Conservation (phyloP, 2,113 vertebrate species). For the Percina caprodes region DNA sequence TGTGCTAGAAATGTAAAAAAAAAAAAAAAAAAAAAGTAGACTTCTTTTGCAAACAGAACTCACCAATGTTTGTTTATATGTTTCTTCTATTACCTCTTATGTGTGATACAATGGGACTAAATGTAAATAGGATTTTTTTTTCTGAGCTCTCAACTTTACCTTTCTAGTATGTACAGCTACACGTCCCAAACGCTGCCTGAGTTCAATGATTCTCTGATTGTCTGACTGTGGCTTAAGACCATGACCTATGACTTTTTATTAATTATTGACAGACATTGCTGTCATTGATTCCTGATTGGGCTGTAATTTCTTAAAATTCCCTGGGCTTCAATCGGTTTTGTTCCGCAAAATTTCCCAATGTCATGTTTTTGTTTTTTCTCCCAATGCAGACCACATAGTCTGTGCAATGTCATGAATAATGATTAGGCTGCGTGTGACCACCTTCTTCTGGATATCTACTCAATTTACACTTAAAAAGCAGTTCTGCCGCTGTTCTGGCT, state of each 20-base stretch:
- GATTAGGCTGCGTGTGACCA: no score
- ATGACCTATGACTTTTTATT: constrained; percentile 80
- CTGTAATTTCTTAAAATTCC: no score
- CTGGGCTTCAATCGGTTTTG: no score
- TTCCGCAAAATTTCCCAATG: no score
- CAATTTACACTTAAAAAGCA: no score
- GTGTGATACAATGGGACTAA: constrained; percentile 76
- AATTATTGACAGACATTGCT: constrained; percentile 72
- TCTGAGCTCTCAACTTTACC: constrained; percentile 61
- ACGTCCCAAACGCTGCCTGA: constrained; percentile 78
- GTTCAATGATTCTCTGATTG: constrained; percentile 58
- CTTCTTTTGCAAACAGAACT: constrained; percentile 76
- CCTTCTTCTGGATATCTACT: no score
- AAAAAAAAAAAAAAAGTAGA: constrained; percentile 76
- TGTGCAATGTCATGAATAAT: no score
- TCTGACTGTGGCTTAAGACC: constrained; percentile 80
- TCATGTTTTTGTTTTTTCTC: no score
- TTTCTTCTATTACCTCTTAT: constrained; percentile 82
- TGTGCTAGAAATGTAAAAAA: constrained; percentile 85
- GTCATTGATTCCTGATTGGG: neutral
- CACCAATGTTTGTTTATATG: constrained; percentile 73
- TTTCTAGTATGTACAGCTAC: constrained; percentile 80
- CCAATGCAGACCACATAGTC: no score
- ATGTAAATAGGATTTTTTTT: constrained; percentile 69
- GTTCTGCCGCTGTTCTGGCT: no score